A percentile compares a stretch with the other conserved stretches of the same genome.
Evolutionary conservation across 2,888 invertebrate genomes (phyloP).

Genomic region (Anarsia innoxiella): DNA sequence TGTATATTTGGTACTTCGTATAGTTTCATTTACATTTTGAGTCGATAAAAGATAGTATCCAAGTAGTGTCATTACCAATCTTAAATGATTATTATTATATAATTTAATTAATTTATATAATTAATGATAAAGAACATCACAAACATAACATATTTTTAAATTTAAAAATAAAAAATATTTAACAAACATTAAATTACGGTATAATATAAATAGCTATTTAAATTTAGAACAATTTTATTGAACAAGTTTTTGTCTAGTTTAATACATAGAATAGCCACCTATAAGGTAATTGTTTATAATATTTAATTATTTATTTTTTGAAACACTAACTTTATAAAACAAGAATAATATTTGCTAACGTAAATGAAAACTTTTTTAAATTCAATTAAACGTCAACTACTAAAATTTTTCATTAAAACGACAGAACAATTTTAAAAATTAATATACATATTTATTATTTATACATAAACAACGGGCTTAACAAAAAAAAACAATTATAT

Average conservation of each 20-base stretch:
- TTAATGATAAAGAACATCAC: conserved; percentile 54
- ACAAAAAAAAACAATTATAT: neutral
- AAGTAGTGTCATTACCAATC: conserved; percentile 35
- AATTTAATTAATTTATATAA: too few relatives aligned
- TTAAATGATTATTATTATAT: conserved; percentile 51
- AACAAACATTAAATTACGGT: conserved; percentile 58
- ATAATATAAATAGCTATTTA: conserved; percentile 46
- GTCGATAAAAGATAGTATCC: conserved; percentile 61
- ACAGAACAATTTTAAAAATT: too few relatives aligned
- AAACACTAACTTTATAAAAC: too few relatives aligned
- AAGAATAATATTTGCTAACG: too few relatives aligned
- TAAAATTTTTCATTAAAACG: too few relatives aligned
- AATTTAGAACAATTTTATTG: conserved; percentile 69
- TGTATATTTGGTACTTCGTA: conserved; percentile 76
- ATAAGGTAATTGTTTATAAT: conserved; percentile 39
- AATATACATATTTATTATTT: conserved; percentile 36
- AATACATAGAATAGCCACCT: conserved; percentile 48
- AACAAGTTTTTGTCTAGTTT: conserved; percentile 61
- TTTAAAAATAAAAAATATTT: conserved; percentile 55
- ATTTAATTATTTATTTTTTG: conserved; percentile 29
- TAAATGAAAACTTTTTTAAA: too few relatives aligned
- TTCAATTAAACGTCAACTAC: too few relatives aligned
- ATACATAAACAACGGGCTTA: conserved; percentile 34
- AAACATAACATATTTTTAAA: conserved; percentile 53
- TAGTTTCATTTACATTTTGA: conserved; percentile 71